Conservation (phyloP, 2,797 vertebrate genomes). For the Brachyrhaphis roseni region DNA sequence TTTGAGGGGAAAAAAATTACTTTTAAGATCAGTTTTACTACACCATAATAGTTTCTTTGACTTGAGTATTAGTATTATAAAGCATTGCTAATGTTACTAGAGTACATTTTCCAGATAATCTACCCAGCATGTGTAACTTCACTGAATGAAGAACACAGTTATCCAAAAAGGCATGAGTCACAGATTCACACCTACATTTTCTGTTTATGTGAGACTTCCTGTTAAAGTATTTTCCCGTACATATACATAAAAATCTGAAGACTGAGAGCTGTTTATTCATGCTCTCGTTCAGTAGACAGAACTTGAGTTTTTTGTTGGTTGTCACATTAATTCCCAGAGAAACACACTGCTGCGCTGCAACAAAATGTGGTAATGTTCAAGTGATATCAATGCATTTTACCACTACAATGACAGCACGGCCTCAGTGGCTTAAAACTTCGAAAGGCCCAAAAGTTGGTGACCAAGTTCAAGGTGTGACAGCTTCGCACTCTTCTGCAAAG, state of each 20-base stretch:
- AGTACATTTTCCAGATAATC: not conserved
- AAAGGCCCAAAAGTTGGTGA: not conserved
- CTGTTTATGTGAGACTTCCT: not conserved
- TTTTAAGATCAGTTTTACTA: too few species aligned
- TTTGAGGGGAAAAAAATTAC: too few species aligned
- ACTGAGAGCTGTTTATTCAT: not conserved
- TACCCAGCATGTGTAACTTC: not conserved
- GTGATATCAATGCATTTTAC: not conserved
- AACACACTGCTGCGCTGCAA: not conserved
- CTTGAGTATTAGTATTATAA: too few species aligned
- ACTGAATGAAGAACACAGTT: not conserved
- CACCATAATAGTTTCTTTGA: too few species aligned
- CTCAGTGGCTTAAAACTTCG: not conserved
- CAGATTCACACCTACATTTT: not conserved
- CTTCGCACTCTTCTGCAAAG: not conserved
- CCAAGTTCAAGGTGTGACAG: not conserved
- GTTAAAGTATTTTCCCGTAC: not conserved
- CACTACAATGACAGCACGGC: not conserved
- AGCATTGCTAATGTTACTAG: too few species aligned
- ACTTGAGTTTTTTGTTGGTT: not conserved
- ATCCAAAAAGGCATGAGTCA: not conserved
- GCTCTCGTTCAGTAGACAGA: not conserved
- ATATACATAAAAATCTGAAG: not conserved
- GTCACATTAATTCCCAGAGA: not conserved
- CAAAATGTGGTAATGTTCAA: not conserved